Evolutionary conservation across 2,113 vertebrate genomes (phyloP).

Genomic region (Notechis scutatus): DNA sequence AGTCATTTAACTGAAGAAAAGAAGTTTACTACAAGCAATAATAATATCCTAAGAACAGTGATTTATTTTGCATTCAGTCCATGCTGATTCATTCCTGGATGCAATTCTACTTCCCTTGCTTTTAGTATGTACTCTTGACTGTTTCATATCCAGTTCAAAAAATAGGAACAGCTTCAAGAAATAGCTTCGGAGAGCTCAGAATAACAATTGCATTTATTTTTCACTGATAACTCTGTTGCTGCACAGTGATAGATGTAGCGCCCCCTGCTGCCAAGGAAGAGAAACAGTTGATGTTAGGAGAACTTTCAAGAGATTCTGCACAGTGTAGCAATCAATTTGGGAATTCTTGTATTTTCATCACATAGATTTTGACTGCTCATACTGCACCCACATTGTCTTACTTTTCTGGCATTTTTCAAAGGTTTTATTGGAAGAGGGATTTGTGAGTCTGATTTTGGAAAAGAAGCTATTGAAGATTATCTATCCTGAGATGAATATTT

Average conservation of each 20-base stretch:
- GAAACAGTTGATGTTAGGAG: constrained; percentile 37
- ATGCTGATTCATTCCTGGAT: neutral
- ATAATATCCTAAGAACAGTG: neutral
- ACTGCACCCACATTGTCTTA: neutral
- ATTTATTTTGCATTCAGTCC: neutral
- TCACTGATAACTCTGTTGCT: constrained; percentile 37
- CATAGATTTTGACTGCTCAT: neutral
- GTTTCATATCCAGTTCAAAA: constrained; percentile 1
- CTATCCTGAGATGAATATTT: neutral
- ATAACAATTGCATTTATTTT: constrained; percentile 38
- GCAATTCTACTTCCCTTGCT: constrained; percentile 9
- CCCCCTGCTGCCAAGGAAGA: constrained; percentile 43
- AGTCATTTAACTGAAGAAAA: neutral
- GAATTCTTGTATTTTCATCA: constrained; percentile 18
- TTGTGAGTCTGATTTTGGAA: neutral
- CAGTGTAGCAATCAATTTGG: constrained; percentile 19
- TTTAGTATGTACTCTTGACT: constrained; percentile 1
- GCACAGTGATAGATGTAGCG: neutral
- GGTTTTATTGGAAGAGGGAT: neutral
- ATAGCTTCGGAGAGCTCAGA: neutral
- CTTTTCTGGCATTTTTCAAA: neutral
- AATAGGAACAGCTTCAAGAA: neutral
- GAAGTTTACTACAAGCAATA: neutral
- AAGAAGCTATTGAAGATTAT: neutral
- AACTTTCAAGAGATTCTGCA: constrained; percentile 43